Percentiles rank a stretch among this genome's conserved stretches.
Conservation (phyloP, 1,140 invertebrate species). For the Trichogramma pretiosum region DNA sequence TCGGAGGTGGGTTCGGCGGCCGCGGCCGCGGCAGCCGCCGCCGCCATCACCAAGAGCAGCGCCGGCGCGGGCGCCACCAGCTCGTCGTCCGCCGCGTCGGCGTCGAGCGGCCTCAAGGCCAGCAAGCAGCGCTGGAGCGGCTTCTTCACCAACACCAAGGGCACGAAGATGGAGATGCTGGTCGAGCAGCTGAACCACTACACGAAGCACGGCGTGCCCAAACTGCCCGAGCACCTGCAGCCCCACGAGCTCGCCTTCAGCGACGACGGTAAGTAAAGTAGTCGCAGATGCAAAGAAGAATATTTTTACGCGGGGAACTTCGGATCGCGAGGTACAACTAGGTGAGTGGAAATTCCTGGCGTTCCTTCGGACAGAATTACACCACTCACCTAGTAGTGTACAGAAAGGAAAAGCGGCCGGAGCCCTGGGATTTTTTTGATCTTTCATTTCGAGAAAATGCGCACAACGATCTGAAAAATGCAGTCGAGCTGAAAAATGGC, state of each 20-base stretch:
- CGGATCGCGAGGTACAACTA: too few relatives aligned
- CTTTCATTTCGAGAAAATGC: too few relatives aligned
- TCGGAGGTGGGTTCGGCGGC: constrained; percentile 31
- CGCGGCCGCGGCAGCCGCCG: constrained; percentile 19
- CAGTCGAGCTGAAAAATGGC: too few relatives aligned
- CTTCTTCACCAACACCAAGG: constrained; percentile 58
- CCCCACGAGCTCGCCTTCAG: constrained; percentile 34
- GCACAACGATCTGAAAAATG: too few relatives aligned
- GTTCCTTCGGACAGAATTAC: too few relatives aligned
- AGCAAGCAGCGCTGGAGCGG: constrained; percentile 59
- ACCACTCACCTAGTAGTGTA: too few relatives aligned
- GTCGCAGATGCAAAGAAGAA: background rate
- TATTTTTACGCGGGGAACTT: background rate
- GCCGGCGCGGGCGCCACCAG: constrained; percentile 29
- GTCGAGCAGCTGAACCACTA: constrained; percentile 61
- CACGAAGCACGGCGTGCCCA: constrained; percentile 59
- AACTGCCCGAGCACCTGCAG: constrained; percentile 31
- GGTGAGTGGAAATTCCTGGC: too few relatives aligned
- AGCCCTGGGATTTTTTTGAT: too few relatives aligned
- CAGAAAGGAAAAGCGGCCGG: too few relatives aligned
- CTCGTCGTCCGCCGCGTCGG: constrained; percentile 26
- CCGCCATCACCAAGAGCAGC: constrained; percentile 31
- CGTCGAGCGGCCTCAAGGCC: constrained; percentile 16
- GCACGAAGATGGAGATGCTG: constrained; percentile 55
- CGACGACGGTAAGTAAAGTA: constrained; percentile 41